phyloP scores from a whole-genome alignment of 2,888 invertebrate genomes.

The Xestia xanthographa region DNA sequence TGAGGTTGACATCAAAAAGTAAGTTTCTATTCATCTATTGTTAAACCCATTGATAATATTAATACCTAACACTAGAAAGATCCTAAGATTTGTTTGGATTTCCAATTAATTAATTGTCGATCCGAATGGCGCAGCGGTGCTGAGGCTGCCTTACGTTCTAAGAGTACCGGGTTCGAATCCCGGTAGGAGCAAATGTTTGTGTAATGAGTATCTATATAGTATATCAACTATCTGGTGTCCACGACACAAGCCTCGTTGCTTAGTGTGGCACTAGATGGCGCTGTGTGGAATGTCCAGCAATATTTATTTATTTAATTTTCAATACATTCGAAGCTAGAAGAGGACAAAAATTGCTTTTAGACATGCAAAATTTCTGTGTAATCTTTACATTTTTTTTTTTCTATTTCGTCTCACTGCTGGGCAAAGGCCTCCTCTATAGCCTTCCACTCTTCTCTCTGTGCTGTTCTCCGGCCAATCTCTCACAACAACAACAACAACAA shows the following conservation, averaged over 20 bases:
- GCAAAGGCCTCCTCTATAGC: too few relatives aligned
- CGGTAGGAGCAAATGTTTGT: too few relatives aligned
- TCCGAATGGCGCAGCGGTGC: too few relatives aligned
- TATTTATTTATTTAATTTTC: not conserved
- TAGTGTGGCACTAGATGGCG: too few relatives aligned
- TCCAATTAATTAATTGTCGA: not conserved
- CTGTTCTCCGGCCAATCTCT: too few relatives aligned
- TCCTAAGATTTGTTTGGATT: not conserved
- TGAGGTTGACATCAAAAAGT: conserved; percentile 99
- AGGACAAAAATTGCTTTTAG: not conserved
- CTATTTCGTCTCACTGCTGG: not conserved
- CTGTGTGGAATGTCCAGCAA: too few relatives aligned
- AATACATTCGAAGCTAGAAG: not conserved
- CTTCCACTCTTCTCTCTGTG: not conserved
- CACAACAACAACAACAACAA: too few relatives aligned
- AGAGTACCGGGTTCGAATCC: too few relatives aligned
- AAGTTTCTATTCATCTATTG: conserved; percentile 56
- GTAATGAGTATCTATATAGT: too few relatives aligned
- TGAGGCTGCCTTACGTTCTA: too few relatives aligned
- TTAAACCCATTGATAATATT: not conserved
- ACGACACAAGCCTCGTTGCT: too few relatives aligned
- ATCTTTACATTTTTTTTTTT: not conserved
- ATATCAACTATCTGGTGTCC: too few relatives aligned
- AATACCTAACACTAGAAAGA: not conserved
- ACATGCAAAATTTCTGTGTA: not conserved